Evolutionary conservation across 2,797 vertebrate genomes (phyloP).

Genomic region (Urocyon cinereoargenteus): DNA sequence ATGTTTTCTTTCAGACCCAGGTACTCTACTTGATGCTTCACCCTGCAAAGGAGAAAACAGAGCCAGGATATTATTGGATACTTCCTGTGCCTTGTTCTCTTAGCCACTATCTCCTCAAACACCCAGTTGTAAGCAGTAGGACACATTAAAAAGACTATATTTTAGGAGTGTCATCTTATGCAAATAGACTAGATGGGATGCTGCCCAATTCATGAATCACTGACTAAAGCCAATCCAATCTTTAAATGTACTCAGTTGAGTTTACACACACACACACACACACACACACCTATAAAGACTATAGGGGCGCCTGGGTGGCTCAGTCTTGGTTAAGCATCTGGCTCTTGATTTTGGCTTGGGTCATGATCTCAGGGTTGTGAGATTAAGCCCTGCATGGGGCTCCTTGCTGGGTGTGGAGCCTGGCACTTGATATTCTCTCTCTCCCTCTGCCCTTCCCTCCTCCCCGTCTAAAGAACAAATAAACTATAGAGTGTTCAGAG

Average conservation of each 20-base stretch:
- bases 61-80: neutral
- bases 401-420: rapidly evolving
- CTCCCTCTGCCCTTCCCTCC: neutral
- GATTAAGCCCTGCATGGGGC: neutral
- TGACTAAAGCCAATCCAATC: neutral
- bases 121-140: neutral
- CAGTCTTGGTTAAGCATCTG: neutral
- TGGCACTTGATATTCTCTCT: neutral
- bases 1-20: constrained; percentile 99
- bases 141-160: neutral
- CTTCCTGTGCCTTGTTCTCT: neutral
- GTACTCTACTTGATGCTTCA: constrained; percentile 99
- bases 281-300: too few relatives aligned
- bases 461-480: neutral
- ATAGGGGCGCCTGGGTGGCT: neutral
- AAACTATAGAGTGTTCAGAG: neutral
- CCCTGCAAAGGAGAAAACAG: constrained; percentile 86
- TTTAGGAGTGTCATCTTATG: neutral
- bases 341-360: neutral
- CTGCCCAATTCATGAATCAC: neutral
- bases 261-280: neutral
- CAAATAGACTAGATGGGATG: neutral
- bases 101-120: rapidly evolving
- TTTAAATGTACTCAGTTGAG: neutral
- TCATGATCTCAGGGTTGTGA: neutral